phyloP scores from a whole-genome alignment of 2,797 vertebrate genomes.

The Toxotes lorentzi region DNA sequence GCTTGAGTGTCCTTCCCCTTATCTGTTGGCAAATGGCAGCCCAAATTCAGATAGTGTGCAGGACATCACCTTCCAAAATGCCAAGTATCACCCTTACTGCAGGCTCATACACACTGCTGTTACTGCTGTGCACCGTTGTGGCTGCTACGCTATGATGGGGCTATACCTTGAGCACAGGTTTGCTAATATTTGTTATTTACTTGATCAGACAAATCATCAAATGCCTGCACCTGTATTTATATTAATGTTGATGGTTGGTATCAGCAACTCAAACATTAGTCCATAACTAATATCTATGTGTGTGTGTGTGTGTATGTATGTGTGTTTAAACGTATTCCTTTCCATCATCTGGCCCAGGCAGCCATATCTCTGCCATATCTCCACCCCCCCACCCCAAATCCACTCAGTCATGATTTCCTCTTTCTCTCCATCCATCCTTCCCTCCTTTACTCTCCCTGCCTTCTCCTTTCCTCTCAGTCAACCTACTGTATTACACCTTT shows the following conservation, averaged over 20 bases:
- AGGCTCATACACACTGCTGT: background rate
- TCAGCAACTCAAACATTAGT: background rate
- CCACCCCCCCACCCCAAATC: constrained; percentile 18
- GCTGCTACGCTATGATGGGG: background rate
- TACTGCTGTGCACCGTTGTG: background rate
- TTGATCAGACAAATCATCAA: background rate
- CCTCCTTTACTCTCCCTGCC: background rate
- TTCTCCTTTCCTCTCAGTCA: constrained; percentile 1
- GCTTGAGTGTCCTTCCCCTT: background rate
- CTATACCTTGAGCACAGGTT: background rate
- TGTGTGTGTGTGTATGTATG: background rate
- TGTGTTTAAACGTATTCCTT: constrained; percentile 25
- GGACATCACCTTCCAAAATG: background rate
- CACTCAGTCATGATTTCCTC: constrained; percentile 20
- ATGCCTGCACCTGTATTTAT: background rate
- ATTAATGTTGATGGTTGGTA: too few species aligned
- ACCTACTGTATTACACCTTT: constrained; percentile 7
- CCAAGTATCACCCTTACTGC: background rate
- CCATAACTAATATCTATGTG: too few species aligned
- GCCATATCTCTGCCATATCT: constrained; percentile 59
- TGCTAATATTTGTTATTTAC: background rate
- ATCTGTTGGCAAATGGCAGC: background rate
- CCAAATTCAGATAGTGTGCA: background rate
- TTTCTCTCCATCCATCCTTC: background rate
- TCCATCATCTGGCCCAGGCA: constrained; percentile 15